Evolutionary conservation across 2,888 invertebrate species (phyloP), one percentile per base, ranked within the genome.

Genomic region (Watsonalla binaria): DNA sequence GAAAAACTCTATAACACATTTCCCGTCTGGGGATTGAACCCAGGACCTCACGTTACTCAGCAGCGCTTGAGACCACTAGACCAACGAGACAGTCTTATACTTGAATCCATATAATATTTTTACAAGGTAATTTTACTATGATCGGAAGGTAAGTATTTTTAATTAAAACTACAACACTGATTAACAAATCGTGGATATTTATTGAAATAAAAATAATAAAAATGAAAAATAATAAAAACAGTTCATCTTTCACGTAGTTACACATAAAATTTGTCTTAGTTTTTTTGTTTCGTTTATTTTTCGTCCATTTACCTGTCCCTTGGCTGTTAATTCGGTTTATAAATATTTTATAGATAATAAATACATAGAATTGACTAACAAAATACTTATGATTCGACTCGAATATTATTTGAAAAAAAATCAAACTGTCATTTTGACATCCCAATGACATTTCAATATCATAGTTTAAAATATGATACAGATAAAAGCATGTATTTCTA

Each of bases 181-280:
- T 90, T 90, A 90, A 90, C 90, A 90, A 90, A 90, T 90, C 86
- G 78, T 90, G 90, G 90, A 90, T 90, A 90, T 90, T 90, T 90
- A 90, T 89, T 90, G 90, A 89, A 90, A 90, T 90, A 90, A 90
- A 89, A 90, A 90, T 90, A 90, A 87, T 88, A 90, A 90, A 89
- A 90, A 90, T 85, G 84, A 88, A 90, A 89, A 90, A 89, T 89
- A 90, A 90, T 90, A 90, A 90, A 90, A 90, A 90, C 90, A 90
- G 90, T 88, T 89, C 82, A 82, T 88, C 87, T 89, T 88, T 88
- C 84, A 90, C 84, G 68, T 84, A 81, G 80, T 86, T 87, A 89
- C 90, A 86, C 84, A 82, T 90, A 90, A 86, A 90, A 86, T 90
- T 90, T 90, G 85, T 89, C 82, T 86, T 90, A 86, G 73, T 83